Conservation (phyloP, 2,113 vertebrate genomes). For the Dipodomys spectabilis region DNA sequence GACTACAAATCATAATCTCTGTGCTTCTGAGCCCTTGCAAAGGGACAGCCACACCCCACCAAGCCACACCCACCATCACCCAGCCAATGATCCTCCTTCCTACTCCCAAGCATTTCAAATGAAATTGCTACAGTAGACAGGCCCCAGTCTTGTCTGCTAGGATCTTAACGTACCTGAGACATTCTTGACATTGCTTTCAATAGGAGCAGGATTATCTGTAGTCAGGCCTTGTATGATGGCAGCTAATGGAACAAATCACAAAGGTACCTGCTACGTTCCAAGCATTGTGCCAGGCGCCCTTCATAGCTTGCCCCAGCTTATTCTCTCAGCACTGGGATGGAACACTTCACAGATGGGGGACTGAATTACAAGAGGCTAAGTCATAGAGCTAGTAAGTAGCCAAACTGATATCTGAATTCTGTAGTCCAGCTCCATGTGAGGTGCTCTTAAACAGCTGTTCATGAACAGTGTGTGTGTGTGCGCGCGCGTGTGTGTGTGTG, state of each 20-base stretch:
- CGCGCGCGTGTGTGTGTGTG: no score
- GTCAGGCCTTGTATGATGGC: background rate
- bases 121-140: constrained; percentile 3
- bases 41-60: background rate
- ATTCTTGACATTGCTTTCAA: background rate
- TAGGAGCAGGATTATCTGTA: background rate
- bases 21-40: background rate
- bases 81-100: background rate
- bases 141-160: background rate
- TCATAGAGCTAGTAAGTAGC: background rate
- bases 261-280: background rate
- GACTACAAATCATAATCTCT: background rate
- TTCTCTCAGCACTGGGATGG: background rate
- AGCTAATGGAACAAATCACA: background rate
- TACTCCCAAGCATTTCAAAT: background rate
- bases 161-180: background rate
- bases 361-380: background rate
- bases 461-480: no score
- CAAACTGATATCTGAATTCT: constrained; percentile 2
- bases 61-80: background rate
- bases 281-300: background rate
- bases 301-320: background rate
- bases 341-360: background rate
- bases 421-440: background rate
- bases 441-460: no score